A percentile compares a stretch with the other conserved stretches of the same genome.
Conservation (phyloP, 2,113 vertebrate species). For the Podilymbus podiceps region DNA sequence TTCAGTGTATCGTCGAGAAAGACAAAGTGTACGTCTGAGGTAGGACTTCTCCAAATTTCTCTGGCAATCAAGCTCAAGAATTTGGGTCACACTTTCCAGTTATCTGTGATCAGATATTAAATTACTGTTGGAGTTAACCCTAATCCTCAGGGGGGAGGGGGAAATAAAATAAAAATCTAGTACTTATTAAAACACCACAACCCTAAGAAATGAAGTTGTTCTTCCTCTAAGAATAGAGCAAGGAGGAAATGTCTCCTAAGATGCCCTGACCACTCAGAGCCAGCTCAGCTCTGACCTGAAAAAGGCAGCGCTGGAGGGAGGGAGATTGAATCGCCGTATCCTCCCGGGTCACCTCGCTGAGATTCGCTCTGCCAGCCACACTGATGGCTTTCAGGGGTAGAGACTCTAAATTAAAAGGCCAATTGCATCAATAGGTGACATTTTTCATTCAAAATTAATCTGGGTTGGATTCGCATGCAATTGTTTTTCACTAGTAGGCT, state of each 20-base stretch:
- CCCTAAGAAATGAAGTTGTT: background rate
- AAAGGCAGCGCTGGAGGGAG: background rate
- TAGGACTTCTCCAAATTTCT: background rate
- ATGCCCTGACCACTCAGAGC: background rate
- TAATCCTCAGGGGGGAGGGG: background rate
- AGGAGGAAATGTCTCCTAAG: background rate
- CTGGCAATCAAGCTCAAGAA: background rate
- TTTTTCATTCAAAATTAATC: background rate
- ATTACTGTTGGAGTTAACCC: background rate
- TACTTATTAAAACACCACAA: background rate
- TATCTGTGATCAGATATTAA: background rate
- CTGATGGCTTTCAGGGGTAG: background rate
- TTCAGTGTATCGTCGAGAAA: background rate
- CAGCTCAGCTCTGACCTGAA: background rate
- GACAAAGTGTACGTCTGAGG: background rate
- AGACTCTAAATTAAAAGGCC: background rate
- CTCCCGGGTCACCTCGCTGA: background rate
- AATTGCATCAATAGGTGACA: background rate
- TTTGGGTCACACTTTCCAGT: background rate
- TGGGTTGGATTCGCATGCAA: background rate
- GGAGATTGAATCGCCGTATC: rapidly evolving
- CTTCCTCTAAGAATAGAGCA: background rate
- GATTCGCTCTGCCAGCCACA: rapidly evolving
- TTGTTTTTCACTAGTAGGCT: background rate
- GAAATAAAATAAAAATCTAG: background rate